Conservation (phyloP, 2,797 vertebrate genomes). For the Karalla daura region DNA sequence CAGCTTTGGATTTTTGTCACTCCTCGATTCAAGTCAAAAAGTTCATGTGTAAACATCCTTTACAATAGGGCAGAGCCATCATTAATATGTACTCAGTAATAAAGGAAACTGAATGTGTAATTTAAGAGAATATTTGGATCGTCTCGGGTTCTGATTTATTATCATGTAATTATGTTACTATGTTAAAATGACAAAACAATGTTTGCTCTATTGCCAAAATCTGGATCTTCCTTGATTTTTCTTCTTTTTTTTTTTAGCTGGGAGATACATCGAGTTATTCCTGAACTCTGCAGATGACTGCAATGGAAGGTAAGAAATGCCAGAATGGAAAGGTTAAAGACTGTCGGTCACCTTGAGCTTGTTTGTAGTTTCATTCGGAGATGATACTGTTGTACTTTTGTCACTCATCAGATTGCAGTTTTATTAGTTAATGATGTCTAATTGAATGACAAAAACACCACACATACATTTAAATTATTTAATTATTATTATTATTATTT, state of each 20-base stretch:
- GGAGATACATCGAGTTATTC: constrained; percentile 89
- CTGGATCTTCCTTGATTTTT: background rate
- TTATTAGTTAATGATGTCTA: too few species aligned
- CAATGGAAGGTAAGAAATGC: constrained; percentile 31
- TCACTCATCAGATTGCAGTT: too few species aligned
- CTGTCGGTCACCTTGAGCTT: too few species aligned
- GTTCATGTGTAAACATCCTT: too few species aligned
- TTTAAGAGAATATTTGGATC: background rate
- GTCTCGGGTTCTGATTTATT: background rate
- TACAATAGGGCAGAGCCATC: too few species aligned
- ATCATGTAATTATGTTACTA: background rate
- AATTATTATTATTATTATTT: too few species aligned
- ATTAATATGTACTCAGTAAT: background rate
- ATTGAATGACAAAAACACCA: too few species aligned
- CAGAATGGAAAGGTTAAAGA: too few species aligned
- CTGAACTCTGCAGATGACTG: constrained; percentile 81
- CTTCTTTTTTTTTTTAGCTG: constrained; percentile 73
- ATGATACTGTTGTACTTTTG: too few species aligned
- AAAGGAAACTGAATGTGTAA: background rate
- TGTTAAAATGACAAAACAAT: background rate
- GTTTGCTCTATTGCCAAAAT: background rate
- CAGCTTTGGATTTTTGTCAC: background rate
- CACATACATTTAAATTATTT: too few species aligned
- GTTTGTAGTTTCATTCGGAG: too few species aligned
- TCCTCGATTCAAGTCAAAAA: background rate